These are phyloP conservation scores for Trichomalopsis sarcophagae DNA, from an alignment of 1,140 invertebrate genomes.

Conservation along the genomic window DNA sequence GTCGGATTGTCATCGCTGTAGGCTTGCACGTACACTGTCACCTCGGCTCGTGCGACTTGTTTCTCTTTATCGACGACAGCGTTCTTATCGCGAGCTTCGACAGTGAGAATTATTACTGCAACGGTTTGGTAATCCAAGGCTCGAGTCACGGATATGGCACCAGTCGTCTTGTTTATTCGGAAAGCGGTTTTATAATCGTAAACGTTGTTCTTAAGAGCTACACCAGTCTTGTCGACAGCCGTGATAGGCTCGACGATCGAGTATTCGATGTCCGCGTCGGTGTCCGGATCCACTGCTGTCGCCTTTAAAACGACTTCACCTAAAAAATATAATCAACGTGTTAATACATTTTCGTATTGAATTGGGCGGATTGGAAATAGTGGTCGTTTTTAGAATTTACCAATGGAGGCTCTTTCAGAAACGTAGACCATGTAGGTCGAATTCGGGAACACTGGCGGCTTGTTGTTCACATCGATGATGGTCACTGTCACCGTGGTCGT, in stretches of 20 bases:
- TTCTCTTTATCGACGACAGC: conserved; percentile 80
- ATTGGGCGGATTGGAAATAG: neutral
- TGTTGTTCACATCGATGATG: conserved; percentile 89
- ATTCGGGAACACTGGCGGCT: conserved; percentile 84
- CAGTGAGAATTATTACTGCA: conserved; percentile 86
- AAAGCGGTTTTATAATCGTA: conserved; percentile 84
- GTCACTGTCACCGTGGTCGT: conserved; percentile 84
- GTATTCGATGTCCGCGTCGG: conserved; percentile 81
- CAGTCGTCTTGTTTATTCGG: conserved; percentile 81
- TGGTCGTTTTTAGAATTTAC: conserved; percentile 57
- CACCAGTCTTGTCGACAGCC: conserved; percentile 85
- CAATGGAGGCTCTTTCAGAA: conserved; percentile 81
- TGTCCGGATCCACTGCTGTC: conserved; percentile 82
- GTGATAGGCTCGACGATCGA: conserved; percentile 81
- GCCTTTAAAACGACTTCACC: conserved; percentile 79
- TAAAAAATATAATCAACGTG: conserved; percentile 48
- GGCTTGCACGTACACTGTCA: conserved; percentile 87
- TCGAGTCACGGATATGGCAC: conserved; percentile 83
- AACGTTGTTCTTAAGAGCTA: conserved; percentile 78
- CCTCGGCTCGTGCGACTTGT: conserved; percentile 81
- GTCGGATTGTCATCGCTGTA: conserved; percentile 87
- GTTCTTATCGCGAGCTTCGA: conserved; percentile 84
- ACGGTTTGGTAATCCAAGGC: conserved; percentile 85
- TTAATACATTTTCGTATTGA: neutral
- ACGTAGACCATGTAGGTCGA: conserved; percentile 81